phyloP scores from a whole-genome alignment of 2,113 vertebrate genomes.

The Dasyprocta punctata region DNA sequence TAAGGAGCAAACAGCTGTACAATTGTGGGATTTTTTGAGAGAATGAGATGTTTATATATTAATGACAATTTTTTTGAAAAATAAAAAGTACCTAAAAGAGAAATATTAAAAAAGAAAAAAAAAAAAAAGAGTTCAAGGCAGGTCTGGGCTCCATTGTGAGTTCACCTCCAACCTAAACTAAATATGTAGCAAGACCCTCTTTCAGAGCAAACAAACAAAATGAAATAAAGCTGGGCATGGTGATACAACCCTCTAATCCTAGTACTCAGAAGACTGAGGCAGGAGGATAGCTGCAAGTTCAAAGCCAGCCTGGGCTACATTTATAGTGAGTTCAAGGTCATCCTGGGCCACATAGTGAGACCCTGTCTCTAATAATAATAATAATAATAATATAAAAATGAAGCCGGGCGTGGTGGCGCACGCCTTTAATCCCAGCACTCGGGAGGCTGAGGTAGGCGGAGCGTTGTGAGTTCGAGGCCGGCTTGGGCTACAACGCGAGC shows the following conservation, averaged over 20 bases:
- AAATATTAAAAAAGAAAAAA: neutral
- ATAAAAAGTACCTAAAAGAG: slow-evolving; percentile 91
- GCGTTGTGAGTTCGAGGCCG: too few species aligned
- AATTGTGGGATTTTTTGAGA: slow-evolving; percentile 89
- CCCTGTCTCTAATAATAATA: neutral
- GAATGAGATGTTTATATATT: slow-evolving; percentile 91
- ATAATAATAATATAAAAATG: too few species aligned
- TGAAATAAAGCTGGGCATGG: neutral
- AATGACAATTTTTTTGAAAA: slow-evolving; percentile 87
- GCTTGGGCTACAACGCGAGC: too few species aligned
- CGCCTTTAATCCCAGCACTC: too few species aligned
- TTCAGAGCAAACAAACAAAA: neutral
- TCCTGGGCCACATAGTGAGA: neutral
- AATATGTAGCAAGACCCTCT: neutral
- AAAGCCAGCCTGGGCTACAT: neutral
- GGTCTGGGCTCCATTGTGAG: neutral
- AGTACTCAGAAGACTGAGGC: neutral
- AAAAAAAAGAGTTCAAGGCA: neutral
- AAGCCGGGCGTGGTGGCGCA: too few species aligned
- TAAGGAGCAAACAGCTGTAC: slow-evolving; percentile 89
- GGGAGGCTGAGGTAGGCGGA: too few species aligned
- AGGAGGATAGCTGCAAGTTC: neutral
- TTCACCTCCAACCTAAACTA: neutral
- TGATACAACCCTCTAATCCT: neutral
- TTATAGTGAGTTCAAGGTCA: neutral